Conservation (phyloP, 2,888 invertebrate species). For the Trachelus tabidus region DNA sequence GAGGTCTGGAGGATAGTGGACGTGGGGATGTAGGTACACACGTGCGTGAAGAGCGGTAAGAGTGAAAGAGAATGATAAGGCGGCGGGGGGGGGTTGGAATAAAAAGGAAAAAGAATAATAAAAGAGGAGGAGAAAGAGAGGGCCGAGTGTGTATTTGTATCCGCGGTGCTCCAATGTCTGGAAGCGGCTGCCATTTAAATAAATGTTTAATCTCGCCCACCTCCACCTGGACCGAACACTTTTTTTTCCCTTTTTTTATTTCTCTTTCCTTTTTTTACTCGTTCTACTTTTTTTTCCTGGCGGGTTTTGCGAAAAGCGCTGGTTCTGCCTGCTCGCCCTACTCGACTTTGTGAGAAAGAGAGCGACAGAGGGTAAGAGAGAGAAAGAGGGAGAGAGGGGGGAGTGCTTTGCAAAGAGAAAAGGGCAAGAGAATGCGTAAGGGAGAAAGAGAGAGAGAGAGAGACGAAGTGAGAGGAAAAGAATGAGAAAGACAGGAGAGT, state of each 20-base stretch:
- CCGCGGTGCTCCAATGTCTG: constrained; percentile 28
- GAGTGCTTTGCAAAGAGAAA: constrained; percentile 12
- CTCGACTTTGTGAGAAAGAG: constrained; percentile 9
- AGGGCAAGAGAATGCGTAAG: constrained; percentile 16
- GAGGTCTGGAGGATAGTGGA: not conserved
- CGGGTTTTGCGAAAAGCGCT: constrained; percentile 43
- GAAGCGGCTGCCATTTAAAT: constrained; percentile 63
- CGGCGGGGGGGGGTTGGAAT: not conserved
- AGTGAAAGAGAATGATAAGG: not conserved
- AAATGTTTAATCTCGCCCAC: constrained; percentile 65
- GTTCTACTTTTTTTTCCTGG: constrained; percentile 23
- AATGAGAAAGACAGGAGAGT: constrained; percentile 11
- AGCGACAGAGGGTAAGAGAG: constrained; percentile 13
- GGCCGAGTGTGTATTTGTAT: constrained; percentile 15
- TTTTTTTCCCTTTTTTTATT: constrained; percentile 28
- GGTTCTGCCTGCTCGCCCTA: constrained; percentile 27
- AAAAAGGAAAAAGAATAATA: not conserved
- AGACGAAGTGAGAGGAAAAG: constrained; percentile 15
- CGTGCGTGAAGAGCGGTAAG: not conserved
- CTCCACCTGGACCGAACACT: constrained; percentile 29
- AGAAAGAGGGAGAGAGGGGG: constrained; percentile 16
- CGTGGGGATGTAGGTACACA: not conserved
- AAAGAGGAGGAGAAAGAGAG: not conserved
- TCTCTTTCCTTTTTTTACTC: constrained; percentile 27
- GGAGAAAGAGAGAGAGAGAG: constrained; percentile 19